These are phyloP conservation scores for Stenotaenia linearis DNA, from an alignment of 2,888 invertebrate genomes.

Conservation along the genomic window DNA sequence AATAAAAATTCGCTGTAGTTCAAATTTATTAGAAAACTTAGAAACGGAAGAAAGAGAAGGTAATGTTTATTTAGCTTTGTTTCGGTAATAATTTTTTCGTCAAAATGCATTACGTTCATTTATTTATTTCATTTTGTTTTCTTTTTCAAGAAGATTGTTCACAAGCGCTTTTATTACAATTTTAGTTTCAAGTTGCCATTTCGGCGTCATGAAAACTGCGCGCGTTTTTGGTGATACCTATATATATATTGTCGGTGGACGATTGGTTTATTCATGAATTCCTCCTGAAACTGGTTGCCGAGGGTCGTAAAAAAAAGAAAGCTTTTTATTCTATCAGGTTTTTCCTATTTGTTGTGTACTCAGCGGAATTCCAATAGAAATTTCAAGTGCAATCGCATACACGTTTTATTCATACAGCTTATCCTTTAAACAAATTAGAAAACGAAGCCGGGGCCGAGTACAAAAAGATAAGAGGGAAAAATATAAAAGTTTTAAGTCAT, in stretches of 20 bases:
- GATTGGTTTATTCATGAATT: slow-evolving; percentile 26
- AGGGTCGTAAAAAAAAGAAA: slow-evolving; percentile 11
- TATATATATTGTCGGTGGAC: slow-evolving; percentile 23
- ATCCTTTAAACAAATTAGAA: background rate
- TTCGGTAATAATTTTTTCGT: background rate
- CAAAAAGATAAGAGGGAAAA: background rate
- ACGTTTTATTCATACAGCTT: background rate
- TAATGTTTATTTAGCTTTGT: background rate
- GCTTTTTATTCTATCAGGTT: slow-evolving; percentile 21
- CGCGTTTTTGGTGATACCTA: background rate
- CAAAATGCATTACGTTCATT: background rate
- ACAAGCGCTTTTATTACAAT: slow-evolving; percentile 11
- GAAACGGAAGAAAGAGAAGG: background rate
- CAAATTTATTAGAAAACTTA: too few species aligned
- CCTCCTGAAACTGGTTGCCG: slow-evolving; percentile 17
- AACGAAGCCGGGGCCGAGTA: background rate
- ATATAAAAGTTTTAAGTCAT: background rate
- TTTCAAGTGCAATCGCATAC: background rate
- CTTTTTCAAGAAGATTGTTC: background rate
- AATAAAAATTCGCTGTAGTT: too few species aligned
- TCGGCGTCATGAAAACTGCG: slow-evolving; percentile 1
- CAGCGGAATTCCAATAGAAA: slow-evolving; percentile 20
- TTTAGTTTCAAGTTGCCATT: slow-evolving; percentile 17
- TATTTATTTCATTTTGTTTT: background rate
- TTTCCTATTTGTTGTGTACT: slow-evolving; percentile 10